Conservation (phyloP, 2,888 invertebrate species). For the Sarcophaga rosellei region DNA sequence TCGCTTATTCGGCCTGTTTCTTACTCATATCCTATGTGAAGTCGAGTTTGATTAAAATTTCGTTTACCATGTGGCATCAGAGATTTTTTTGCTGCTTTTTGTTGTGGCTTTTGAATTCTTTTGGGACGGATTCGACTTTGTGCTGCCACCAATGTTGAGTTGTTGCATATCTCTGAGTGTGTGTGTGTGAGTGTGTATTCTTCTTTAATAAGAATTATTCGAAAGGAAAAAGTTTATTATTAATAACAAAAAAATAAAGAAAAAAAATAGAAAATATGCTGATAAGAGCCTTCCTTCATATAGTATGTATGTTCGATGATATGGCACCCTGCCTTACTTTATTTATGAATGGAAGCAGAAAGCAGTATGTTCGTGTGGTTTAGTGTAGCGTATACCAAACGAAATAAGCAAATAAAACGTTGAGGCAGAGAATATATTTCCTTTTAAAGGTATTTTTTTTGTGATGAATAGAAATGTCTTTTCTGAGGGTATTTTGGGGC, state of each 20-base stretch:
- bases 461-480: slow-evolving; percentile 26
- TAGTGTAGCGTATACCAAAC: too few relatives aligned
- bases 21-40: background rate
- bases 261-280: too few relatives aligned
- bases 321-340: too few relatives aligned
- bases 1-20: background rate
- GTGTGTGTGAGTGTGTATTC: background rate
- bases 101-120: slow-evolving; percentile 9
- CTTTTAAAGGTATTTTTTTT: slow-evolving; percentile 45
- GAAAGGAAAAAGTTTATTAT: slow-evolving; percentile 46
- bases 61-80: slow-evolving; percentile 48
- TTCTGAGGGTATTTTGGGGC: slow-evolving; percentile 34
- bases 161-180: background rate
- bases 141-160: background rate
- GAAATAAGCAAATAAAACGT: background rate
- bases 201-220: background rate
- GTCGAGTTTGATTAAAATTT: slow-evolving; percentile 54
- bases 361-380: too few relatives aligned
- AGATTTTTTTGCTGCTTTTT: background rate
- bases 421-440: background rate
- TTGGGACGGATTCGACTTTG: slow-evolving; percentile 18
- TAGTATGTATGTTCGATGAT: too few relatives aligned
- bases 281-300: too few relatives aligned
- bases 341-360: too few relatives aligned
- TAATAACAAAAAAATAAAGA: slow-evolving; percentile 13